A percentile compares a stretch with the other conserved stretches of the same genome.
phyloP scores from a whole-genome alignment of 1,140 invertebrate species.

The Telenomus remus region DNA sequence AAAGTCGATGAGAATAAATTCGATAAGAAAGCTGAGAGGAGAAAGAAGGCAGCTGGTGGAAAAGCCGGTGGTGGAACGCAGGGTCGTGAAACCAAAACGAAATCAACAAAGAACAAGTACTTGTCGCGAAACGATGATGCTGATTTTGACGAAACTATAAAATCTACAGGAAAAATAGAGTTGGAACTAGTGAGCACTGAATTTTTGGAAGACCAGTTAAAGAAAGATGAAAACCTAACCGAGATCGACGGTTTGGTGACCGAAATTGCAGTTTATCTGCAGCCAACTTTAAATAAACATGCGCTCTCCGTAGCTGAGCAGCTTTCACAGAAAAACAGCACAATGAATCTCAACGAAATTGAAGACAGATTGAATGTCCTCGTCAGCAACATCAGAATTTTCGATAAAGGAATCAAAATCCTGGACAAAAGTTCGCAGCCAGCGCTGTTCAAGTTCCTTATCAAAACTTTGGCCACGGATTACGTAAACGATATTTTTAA shows the following conservation, averaged over 20 bases:
- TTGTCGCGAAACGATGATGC: conserved; percentile 76
- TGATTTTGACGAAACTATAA: conserved; percentile 79
- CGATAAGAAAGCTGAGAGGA: conserved; percentile 89
- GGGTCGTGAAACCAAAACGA: conserved; percentile 96
- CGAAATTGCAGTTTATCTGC: conserved; percentile 78
- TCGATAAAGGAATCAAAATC: conserved; percentile 89
- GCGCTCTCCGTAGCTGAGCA: conserved; percentile 81
- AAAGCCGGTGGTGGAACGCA: conserved; percentile 93
- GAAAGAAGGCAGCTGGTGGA: conserved; percentile 89
- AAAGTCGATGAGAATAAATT: conserved; percentile 77
- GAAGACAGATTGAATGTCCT: conserved; percentile 87
- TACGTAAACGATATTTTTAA: conserved; percentile 87
- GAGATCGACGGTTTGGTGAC: conserved; percentile 80
- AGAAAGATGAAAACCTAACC: conserved; percentile 79
- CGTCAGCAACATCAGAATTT: conserved; percentile 85
- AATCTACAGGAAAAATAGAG: conserved; percentile 66
- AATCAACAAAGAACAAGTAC: conserved; percentile 88
- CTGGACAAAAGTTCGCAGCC: conserved; percentile 79
- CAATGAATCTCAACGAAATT: conserved; percentile 72
- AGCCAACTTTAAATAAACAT: conserved; percentile 77
- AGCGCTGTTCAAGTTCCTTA: conserved; percentile 85
- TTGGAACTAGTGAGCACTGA: conserved; percentile 81
- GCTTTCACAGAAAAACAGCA: conserved; percentile 71
- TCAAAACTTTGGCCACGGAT: conserved; percentile 89
- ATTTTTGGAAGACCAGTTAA: conserved; percentile 83